phyloP scores from a whole-genome alignment of 2,113 vertebrate species.

The Apistogramma diplotaenia region DNA sequence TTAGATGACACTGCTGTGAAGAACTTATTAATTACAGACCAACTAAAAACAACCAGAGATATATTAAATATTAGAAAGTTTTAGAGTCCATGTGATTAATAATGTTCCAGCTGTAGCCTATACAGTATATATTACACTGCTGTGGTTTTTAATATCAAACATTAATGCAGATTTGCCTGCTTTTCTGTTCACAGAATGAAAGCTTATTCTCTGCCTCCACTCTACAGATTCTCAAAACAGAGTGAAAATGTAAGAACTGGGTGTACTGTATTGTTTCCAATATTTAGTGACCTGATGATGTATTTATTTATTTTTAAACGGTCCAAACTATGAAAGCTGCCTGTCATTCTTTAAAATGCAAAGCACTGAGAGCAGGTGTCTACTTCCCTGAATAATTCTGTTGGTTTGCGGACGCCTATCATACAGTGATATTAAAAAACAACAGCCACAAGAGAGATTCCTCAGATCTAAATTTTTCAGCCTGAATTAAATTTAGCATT shows the following conservation, averaged over 20 bases:
- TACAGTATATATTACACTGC: not conserved
- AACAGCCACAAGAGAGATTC: not conserved
- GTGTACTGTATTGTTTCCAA: not conserved
- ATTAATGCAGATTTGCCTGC: not conserved
- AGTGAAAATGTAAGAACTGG: constrained; percentile 88
- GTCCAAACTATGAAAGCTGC: not conserved
- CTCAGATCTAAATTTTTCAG: not conserved
- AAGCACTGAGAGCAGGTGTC: not conserved
- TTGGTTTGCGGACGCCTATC: not conserved
- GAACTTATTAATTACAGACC: not conserved
- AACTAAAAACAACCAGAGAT: not conserved
- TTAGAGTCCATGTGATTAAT: not conserved
- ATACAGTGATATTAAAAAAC: not conserved
- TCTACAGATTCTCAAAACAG: constrained; percentile 84
- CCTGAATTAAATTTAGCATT: not conserved
- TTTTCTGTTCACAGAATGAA: constrained; percentile 82
- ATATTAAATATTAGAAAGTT: not conserved
- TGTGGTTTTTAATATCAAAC: not conserved
- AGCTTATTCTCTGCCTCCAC: constrained; percentile 83
- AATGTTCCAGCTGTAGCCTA: not conserved
- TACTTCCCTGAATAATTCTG: not conserved
- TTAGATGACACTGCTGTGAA: not conserved
- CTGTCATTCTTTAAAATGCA: not conserved
- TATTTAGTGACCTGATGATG: not conserved
- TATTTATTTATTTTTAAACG: not conserved